Conservation (phyloP, 2,888 invertebrate species). For the Hirtodrosophila confusa region DNA sequence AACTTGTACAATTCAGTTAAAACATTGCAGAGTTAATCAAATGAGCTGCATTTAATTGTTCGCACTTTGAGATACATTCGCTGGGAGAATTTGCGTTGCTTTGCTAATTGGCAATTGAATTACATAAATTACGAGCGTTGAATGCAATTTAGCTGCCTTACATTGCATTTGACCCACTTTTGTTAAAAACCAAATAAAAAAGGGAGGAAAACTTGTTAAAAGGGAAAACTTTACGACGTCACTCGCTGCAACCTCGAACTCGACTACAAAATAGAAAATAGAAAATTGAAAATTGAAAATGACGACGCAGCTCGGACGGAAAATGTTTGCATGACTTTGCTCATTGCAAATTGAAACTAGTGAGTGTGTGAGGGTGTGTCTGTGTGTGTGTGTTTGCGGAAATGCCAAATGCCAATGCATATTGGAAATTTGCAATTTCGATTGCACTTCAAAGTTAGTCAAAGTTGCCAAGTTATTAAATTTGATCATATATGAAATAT, state of each 20-base stretch:
- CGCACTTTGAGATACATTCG: conserved; percentile 38
- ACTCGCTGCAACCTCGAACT: conserved; percentile 19
- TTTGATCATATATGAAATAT: conserved; percentile 77
- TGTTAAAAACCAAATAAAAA: conserved; percentile 15
- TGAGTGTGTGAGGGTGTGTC: conserved; percentile 1
- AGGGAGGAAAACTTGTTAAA: conserved; percentile 4
- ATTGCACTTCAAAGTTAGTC: conserved; percentile 74
- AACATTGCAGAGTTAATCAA: conserved; percentile 16
- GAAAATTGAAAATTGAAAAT: conserved; percentile 40
- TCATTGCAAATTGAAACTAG: conserved; percentile 61
- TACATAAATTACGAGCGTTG: conserved; percentile 59
- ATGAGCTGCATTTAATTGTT: conserved; percentile 24
- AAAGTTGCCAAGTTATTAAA: conserved; percentile 72
- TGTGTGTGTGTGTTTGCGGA: conserved; percentile 29
- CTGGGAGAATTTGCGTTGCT: conserved; percentile 16
- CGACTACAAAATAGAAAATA: conserved; percentile 15
- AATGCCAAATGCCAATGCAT: conserved; percentile 71
- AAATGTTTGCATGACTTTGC: conserved; percentile 62
- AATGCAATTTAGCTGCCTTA: conserved; percentile 57
- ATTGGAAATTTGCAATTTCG: conserved; percentile 77
- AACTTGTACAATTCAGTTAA: conserved; percentile 10
- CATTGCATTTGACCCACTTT: conserved; percentile 62
- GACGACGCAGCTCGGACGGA: conserved; percentile 44
- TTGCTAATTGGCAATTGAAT: conserved; percentile 69
- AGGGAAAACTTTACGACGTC: conserved; percentile 25